Base-by-base conservation (phyloP, 2,888 invertebrate genomes). In the Eurytoma californica region DNA sequence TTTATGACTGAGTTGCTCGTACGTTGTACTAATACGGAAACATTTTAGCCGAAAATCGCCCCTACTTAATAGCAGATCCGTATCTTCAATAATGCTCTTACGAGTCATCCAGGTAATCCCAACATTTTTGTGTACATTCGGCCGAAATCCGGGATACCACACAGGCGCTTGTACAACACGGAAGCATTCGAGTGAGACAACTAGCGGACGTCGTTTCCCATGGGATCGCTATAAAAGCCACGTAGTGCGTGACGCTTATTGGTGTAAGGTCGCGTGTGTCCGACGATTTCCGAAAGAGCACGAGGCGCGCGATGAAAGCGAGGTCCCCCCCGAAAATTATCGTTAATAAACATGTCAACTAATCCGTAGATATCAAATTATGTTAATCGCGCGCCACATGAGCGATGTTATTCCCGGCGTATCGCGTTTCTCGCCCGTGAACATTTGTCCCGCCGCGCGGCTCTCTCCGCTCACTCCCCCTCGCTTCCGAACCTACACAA, bases 291-390 rank as follows among this genome's bases (percentile, higher is more conserved):
- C 81, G 82, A 73, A 80, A 76, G 72, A 72, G 73, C 73, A 77
- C 39, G 75, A 80, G 78, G 72, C 60, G 47, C 39, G 39, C 39
- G 39, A 7, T 30, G 18, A 47, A 28, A 14, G 9, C 68, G 53
- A 30, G 47, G 28, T 55, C 61, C 58, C 61, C 61, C 58, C 61
- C 39, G 7, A 4, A 39, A 39, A 77, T 83, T 81, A 82, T 68
- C 83, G 82, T 83, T 84, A 84, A 87, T 88, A 86, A 86, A 86
- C 86, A 85, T 83, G 82, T 83, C 82, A 83, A 77, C 76, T 82
- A 83, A 83, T 84, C 79, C 77, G 81, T 78, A 77, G 83, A 84
- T 86, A 84, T 86, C 83, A 84, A 85, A 87, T 88, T 87, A 87
- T 86, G 87, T 83, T 88, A 87, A 88, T 87, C 84, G 78, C 49